Evolutionary conservation across 1,140 invertebrate species (phyloP).

Genomic region (Drosophila subpulchrella): DNA sequence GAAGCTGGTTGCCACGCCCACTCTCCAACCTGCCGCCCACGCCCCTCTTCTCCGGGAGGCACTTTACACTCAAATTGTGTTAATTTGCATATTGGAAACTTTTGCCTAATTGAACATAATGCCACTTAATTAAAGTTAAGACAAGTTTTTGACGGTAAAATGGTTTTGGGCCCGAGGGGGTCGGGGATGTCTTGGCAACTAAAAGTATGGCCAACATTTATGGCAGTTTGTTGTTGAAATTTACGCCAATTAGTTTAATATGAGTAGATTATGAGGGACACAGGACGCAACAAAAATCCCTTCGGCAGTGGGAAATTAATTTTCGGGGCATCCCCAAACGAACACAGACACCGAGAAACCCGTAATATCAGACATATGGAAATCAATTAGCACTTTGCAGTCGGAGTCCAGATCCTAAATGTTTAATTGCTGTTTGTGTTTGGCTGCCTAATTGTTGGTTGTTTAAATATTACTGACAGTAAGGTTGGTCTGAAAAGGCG

Average conservation of each 20-base stretch:
- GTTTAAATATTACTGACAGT: slow-evolving; percentile 15
- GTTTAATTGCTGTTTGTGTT: slow-evolving; percentile 24
- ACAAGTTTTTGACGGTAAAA: slow-evolving; percentile 59
- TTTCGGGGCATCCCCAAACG: slow-evolving; percentile 22
- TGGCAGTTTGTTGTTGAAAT: slow-evolving; percentile 68
- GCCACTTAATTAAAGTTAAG: slow-evolving; percentile 80
- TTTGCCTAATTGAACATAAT: slow-evolving; percentile 82
- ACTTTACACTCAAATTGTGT: slow-evolving; percentile 68
- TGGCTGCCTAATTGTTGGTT: slow-evolving; percentile 10
- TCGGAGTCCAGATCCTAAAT: slow-evolving; percentile 7
- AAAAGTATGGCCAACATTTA: slow-evolving; percentile 63
- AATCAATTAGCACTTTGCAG: slow-evolving; percentile 45
- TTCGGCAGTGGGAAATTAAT: slow-evolving; percentile 40
- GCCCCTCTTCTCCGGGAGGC: not conserved
- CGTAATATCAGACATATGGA: slow-evolving; percentile 13
- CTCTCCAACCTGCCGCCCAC: not conserved
- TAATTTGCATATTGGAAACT: slow-evolving; percentile 81
- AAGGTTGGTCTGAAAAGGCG: not conserved
- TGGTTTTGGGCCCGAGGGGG: slow-evolving; percentile 10
- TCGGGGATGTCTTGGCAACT: slow-evolving; percentile 42
- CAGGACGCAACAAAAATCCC: slow-evolving; percentile 33
- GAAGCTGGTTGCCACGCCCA: slow-evolving; percentile 28
- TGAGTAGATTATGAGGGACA: slow-evolving; percentile 48
- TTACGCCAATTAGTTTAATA: slow-evolving; percentile 71
- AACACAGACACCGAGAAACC: not conserved